These are phyloP conservation scores for Artibeus lituratus DNA, from an alignment of 2,797 vertebrate species.

Conservation along the genomic window DNA sequence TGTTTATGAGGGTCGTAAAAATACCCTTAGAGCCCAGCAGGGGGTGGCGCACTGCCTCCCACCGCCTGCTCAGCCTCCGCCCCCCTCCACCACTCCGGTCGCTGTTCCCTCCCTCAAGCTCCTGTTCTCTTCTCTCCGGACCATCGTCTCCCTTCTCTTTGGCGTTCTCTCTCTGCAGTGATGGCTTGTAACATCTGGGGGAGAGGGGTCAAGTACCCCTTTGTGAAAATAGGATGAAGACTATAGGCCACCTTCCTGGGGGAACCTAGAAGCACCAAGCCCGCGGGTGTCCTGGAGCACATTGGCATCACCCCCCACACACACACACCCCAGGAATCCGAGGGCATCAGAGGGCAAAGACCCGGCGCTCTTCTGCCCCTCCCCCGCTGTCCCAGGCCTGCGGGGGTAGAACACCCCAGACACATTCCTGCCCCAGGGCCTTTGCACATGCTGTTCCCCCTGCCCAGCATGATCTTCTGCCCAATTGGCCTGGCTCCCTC, in stretches of 20 bases:
- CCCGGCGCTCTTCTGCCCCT: neutral
- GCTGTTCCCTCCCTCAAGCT: neutral
- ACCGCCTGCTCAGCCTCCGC: neutral
- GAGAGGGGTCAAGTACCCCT: neutral
- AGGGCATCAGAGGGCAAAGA: neutral
- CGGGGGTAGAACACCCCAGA: no score
- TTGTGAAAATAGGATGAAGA: neutral
- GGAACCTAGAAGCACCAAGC: neutral
- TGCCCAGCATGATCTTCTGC: neutral
- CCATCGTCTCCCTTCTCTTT: neutral
- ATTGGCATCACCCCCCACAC: no score
- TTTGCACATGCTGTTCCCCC: neutral
- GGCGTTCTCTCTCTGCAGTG: neutral
- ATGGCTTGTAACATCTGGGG: neutral
- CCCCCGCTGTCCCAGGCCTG: fast-evolving
- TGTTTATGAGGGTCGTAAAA: constrained; percentile 27
- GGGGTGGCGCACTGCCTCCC: neutral
- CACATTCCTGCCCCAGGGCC: neutral
- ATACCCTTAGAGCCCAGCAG: neutral
- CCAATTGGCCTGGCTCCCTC: no score
- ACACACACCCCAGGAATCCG: neutral
- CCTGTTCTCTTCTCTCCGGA: neutral
- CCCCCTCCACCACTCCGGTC: neutral
- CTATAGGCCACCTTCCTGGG: neutral
- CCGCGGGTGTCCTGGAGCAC: neutral